A percentile compares a stretch with the other conserved stretches of the same genome.
Conservation (phyloP, 2,797 vertebrate species). For the Mus caroli region DNA sequence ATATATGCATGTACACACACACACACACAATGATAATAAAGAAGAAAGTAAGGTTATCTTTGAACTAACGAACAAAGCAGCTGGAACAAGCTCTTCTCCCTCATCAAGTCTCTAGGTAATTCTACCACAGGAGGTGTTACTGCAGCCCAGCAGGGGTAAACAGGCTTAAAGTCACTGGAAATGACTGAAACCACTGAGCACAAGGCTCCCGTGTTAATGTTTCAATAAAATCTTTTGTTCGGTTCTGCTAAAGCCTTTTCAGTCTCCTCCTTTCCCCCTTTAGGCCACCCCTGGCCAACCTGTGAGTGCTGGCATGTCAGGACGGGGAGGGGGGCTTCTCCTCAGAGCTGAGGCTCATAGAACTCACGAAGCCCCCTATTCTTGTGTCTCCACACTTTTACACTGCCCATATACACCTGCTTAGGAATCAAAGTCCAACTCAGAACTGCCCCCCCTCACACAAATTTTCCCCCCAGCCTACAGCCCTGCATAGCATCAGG, state of each 20-base stretch:
- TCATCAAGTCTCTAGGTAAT: neutral
- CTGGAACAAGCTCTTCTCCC: neutral
- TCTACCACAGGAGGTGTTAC: neutral
- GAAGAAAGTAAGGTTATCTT: neutral
- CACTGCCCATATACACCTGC: neutral
- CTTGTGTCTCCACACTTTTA: neutral
- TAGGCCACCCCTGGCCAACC: neutral
- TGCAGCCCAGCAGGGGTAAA: neutral
- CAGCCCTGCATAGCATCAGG: neutral
- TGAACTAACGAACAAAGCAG: neutral
- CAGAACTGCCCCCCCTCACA: neutral
- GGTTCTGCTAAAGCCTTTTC: neutral
- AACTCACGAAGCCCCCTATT: neutral
- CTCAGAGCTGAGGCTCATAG: neutral
- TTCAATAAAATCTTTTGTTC: neutral
- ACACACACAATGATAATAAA: neutral
- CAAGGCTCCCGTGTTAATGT: neutral
- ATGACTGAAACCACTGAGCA: neutral
- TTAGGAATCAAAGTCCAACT: neutral
- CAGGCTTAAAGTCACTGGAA: neutral
- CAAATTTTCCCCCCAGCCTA: neutral
- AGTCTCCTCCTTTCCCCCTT: neutral
- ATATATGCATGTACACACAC: neutral
- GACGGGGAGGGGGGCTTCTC: neutral
- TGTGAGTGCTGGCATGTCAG: neutral